Base-by-base conservation (phyloP, 2,113 vertebrate genomes). In the Axis porcinus region DNA sequence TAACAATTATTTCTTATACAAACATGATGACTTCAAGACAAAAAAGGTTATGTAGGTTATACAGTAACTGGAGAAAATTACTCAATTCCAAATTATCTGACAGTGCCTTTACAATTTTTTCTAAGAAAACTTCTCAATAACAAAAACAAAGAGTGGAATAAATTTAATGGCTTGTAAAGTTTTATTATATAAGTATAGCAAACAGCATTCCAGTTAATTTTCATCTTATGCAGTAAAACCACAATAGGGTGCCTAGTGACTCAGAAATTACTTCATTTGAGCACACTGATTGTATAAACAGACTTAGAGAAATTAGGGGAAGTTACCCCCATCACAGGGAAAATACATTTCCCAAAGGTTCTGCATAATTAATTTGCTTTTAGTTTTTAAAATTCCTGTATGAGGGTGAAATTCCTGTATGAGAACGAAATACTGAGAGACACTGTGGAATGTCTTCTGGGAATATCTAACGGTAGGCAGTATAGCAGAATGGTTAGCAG, bases 1-100 rank as follows among this genome's bases (percentile, higher is more conserved):
- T 99, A 98, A 97, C 95, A 90, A 96, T 98, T 98, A 98, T 92
- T 98, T 98, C 94, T 99, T 97, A 97, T 94, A 98, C 92, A 98
- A 98, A 99, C 0, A 97, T 76, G 98, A 97, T 97, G 60, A 98
- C 91, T 95, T 98, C 92, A 97, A 98, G 95, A 98, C 96, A 98
- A 89, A 89, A 95, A 96, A 86, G 55, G 83, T 96, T 97, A 97
- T 95, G 57, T 10, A 95, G 89, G 81, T 97, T 96, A 94, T 95
- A 97, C 87, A 98, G 97, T 83, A 96, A 91, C 96, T 97, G 98
- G 98, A 98, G 97, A 90, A 74, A 92, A 96, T 79, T 91, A 84
- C 19, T 97, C 82, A 97, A 95, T 81, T 98, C 95, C 95, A 96
- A 57, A 94, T 96, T 91, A 95, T 87, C 47, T 87, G 97, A 98